Conservation (phyloP, 2,888 invertebrate species). For the Entomobrya proxima region DNA sequence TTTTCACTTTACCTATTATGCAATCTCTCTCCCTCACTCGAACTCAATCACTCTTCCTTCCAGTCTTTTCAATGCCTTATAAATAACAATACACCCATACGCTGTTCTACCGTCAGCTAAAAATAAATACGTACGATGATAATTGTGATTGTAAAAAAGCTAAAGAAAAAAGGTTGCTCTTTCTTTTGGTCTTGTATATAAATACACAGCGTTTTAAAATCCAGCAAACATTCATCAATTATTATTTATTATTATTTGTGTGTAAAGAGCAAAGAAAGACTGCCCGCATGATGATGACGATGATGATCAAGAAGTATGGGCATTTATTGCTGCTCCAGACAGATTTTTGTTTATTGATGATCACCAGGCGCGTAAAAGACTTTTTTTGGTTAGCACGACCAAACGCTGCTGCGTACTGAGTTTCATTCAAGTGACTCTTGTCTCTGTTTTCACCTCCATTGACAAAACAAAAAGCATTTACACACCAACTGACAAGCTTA, state of each 20-base stretch:
- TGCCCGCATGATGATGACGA: constrained; percentile 16
- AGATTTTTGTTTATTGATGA: constrained; percentile 34
- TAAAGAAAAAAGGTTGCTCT: constrained; percentile 17
- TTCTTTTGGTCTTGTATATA: not conserved
- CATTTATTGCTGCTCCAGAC: constrained; percentile 10
- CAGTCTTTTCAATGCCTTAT: not conserved
- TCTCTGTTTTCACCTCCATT: constrained; percentile 66
- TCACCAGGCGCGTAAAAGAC: not conserved
- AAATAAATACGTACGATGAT: not conserved
- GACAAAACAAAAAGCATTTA: too few species aligned
- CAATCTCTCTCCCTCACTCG: constrained; percentile 31
- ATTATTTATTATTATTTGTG: constrained; percentile 40
- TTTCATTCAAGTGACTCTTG: constrained; percentile 61
- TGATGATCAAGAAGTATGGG: constrained; percentile 10
- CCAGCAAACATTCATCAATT: constrained; percentile 60
- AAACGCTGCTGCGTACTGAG: constrained; percentile 21
- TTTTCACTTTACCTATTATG: constrained; percentile 33
- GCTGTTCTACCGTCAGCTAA: not conserved
- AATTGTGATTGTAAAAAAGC: constrained; percentile 11
- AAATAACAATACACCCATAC: constrained; percentile 30
- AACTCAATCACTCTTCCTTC: constrained; percentile 6
- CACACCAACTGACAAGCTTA: not conserved
- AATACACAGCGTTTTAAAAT: not conserved
- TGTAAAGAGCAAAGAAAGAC: constrained; percentile 16
- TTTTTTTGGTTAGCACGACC: not conserved